These are phyloP conservation scores for Cephalopholis sonnerati DNA, from an alignment of 2,113 vertebrate genomes.

Conservation along the genomic window DNA sequence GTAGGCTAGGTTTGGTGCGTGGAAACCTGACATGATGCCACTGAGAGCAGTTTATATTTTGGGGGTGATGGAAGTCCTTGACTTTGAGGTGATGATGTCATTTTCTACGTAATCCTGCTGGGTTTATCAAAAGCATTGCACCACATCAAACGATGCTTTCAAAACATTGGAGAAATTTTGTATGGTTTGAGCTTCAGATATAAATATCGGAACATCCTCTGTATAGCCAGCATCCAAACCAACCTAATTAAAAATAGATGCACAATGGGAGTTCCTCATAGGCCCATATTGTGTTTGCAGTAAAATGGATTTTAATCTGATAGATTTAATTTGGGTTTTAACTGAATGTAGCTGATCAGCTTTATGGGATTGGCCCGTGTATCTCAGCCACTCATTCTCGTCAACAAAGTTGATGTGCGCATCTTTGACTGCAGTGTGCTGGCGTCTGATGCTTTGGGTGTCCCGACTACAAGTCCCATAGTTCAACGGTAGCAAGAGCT, in stretches of 20 bases:
- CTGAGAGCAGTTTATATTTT: constrained; percentile 10
- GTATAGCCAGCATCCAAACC: neutral
- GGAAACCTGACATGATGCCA: neutral
- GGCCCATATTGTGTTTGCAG: neutral
- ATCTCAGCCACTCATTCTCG: neutral
- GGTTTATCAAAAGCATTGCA: constrained; percentile 34
- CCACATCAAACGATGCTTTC: neutral
- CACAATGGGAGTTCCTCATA: neutral
- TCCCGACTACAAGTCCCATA: constrained; percentile 79
- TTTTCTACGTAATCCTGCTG: constrained; percentile 14
- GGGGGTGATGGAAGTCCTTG: constrained; percentile 50
- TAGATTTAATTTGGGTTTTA: neutral
- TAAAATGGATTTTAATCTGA: neutral
- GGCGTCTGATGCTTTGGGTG: constrained; percentile 8
- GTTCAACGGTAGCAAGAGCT: constrained; percentile 47
- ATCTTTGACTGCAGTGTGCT: constrained; percentile 57
- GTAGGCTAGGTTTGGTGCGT: neutral
- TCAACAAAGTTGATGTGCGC: constrained; percentile 59
- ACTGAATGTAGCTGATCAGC: neutral
- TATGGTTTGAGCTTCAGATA: neutral
- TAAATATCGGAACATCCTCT: neutral
- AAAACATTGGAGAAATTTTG: neutral
- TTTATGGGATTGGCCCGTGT: neutral
- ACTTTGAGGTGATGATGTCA: constrained; percentile 67
- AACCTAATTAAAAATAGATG: neutral